Conservation (phyloP, 64 coral and sea anemone genomes). For the Pocillopora damicornis region DNA sequence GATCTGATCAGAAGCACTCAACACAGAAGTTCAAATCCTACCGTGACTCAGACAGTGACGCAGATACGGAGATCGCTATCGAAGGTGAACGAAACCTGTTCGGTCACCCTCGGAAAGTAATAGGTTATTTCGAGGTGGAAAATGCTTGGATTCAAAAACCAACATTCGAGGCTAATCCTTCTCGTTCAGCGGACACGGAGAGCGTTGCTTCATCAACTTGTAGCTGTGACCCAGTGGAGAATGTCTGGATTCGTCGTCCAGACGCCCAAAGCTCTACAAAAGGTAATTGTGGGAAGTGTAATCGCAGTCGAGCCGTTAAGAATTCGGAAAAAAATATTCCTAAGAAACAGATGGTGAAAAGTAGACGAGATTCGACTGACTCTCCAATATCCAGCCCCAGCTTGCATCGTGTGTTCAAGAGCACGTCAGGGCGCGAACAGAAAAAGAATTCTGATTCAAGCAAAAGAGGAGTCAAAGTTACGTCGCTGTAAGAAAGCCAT, state of each 20-base stretch:
- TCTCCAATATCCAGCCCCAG: conserved; percentile 58
- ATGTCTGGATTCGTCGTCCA: conserved; percentile 74
- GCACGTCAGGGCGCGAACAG: conserved; percentile 50
- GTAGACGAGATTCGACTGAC: conserved; percentile 53
- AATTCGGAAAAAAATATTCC: neutral
- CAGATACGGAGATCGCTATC: conserved; percentile 74
- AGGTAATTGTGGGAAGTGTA: conserved; percentile 63
- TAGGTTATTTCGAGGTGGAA: conserved; percentile 21
- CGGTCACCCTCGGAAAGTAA: conserved; percentile 13
- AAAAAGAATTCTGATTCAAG: conserved; percentile 54
- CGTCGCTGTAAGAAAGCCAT: conserved; percentile 46
- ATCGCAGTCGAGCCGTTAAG: neutral
- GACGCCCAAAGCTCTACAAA: conserved; percentile 23
- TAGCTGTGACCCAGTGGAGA: conserved; percentile 55
- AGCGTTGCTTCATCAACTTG: conserved; percentile 41
- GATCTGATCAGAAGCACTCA: neutral
- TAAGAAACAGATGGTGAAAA: conserved; percentile 36
- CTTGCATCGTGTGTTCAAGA: conserved; percentile 42
- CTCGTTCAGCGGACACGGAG: conserved; percentile 6
- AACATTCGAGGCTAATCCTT: neutral
- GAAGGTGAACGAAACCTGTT: conserved; percentile 80
- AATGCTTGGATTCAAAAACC: conserved; percentile 73
- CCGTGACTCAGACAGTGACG: conserved; percentile 77
- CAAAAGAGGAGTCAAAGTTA: conserved; percentile 77
- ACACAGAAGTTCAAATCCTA: conserved; percentile 76